These are phyloP conservation scores for Helleia helle DNA, from an alignment of 2,888 invertebrate genomes.

Conservation along the genomic window DNA sequence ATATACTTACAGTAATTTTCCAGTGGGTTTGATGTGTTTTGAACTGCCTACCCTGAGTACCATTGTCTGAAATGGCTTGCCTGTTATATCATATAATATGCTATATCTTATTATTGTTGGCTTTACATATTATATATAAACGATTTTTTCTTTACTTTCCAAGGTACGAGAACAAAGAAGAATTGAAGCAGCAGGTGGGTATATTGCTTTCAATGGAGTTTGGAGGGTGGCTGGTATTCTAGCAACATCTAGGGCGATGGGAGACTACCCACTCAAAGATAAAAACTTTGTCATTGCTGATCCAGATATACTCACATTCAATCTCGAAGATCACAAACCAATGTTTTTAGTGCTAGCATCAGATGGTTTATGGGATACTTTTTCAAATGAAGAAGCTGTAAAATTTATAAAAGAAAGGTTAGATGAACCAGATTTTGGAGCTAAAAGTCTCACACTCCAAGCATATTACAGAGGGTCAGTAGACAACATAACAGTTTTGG, in stretches of 20 bases:
- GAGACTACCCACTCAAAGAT: constrained; percentile 96
- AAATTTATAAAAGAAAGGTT: constrained; percentile 89
- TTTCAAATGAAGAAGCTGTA: constrained; percentile 95
- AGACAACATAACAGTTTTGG: constrained; percentile 95
- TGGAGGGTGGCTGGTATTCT: constrained; percentile 97
- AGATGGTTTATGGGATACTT: constrained; percentile 98
- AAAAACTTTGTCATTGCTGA: constrained; percentile 95
- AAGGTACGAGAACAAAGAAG: constrained; percentile 91
- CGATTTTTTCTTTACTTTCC: constrained; percentile 22
- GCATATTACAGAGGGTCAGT: constrained; percentile 94
- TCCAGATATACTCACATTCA: constrained; percentile 94
- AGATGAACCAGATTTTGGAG: constrained; percentile 90
- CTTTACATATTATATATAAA: constrained; percentile 10
- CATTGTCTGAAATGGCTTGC: no score
- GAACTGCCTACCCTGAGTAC: no score
- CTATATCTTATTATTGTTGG: no score
- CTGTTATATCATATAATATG: no score
- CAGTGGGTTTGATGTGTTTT: no score
- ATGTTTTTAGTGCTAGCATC: constrained; percentile 94
- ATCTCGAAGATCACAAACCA: constrained; percentile 88
- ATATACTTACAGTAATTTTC: no score
- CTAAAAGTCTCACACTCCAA: constrained; percentile 91
- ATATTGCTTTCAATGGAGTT: constrained; percentile 95
- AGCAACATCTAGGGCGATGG: constrained; percentile 94
- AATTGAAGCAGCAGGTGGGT: constrained; percentile 96